A percentile compares a stretch with the other conserved stretches of the same genome.
These are phyloP conservation scores for Hippocampus guttulatus DNA, from an alignment of 2,113 vertebrate species.

Conservation along the genomic window DNA sequence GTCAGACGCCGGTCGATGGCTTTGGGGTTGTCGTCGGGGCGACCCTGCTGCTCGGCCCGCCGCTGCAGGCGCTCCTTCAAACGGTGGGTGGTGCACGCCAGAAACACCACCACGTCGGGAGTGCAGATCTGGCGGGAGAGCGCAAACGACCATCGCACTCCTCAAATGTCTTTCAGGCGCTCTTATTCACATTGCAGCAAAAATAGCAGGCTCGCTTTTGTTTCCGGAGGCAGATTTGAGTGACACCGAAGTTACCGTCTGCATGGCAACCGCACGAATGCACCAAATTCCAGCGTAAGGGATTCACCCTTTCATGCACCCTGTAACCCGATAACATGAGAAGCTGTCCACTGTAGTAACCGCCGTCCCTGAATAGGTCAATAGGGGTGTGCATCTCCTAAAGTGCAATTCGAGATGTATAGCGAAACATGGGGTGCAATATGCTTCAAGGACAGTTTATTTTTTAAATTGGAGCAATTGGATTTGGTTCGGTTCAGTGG, in stretches of 20 bases:
- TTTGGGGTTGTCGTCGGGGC: constrained; percentile 95
- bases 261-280: constrained; percentile 34
- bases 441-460: no score
- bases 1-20: constrained; percentile 89
- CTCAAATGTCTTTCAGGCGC: not conserved
- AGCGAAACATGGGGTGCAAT: no score
- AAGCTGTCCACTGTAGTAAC: no score
- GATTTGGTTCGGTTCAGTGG: no score
- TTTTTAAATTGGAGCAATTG: no score
- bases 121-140: constrained; percentile 83
- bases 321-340: no score
- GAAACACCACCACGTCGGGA: constrained; percentile 93
- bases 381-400: no score
- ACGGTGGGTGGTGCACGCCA: constrained; percentile 87
- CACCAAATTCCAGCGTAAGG: not conserved
- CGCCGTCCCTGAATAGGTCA: no score
- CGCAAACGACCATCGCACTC: not conserved
- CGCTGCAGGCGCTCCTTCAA: constrained; percentile 90
- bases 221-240: not conserved
- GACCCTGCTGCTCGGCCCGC: constrained; percentile 88
- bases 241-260: constrained; percentile 43
- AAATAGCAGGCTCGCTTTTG: constrained; percentile 33
- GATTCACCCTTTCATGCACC: no score
- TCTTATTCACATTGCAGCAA: not conserved
- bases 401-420: no score